A percentile compares a stretch with the other conserved stretches of the same genome.
Evolutionary conservation across 2,888 invertebrate genomes (phyloP).

Genomic region (Dynastes hyllus): DNA sequence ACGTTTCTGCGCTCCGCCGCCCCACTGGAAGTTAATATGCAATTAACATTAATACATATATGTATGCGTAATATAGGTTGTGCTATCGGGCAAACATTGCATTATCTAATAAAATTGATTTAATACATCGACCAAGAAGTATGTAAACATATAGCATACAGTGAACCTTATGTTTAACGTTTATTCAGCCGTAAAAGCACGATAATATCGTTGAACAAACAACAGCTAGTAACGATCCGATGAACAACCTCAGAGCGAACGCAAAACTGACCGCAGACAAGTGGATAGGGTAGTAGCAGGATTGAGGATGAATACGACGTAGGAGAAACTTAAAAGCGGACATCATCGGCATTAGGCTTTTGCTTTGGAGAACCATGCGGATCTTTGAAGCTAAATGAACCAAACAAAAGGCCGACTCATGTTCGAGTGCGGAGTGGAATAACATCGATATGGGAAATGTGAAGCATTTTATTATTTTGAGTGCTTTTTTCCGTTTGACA

Average conservation of each 20-base stretch:
- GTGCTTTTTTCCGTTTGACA: slow-evolving; percentile 31
- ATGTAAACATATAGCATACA: slow-evolving; percentile 24
- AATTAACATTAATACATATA: neutral
- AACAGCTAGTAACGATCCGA: slow-evolving; percentile 50
- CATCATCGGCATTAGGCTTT: slow-evolving; percentile 40
- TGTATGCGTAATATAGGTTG: neutral
- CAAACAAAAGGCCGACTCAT: slow-evolving; percentile 38
- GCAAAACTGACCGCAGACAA: slow-evolving; percentile 54
- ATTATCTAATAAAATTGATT: slow-evolving; percentile 51
- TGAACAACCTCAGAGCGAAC: slow-evolving; percentile 57
- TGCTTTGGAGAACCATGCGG: slow-evolving; percentile 27
- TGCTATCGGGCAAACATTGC: neutral
- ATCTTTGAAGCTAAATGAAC: slow-evolving; percentile 39
- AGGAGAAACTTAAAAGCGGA: slow-evolving; percentile 52
- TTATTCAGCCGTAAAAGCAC: slow-evolving; percentile 52
- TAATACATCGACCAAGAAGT: slow-evolving; percentile 38
- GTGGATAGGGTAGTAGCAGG: slow-evolving; percentile 23
- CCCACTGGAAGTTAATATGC: too few species aligned
- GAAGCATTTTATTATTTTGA: slow-evolving; percentile 41
- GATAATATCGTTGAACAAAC: slow-evolving; percentile 53
- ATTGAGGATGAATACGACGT: slow-evolving; percentile 27
- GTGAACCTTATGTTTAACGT: slow-evolving; percentile 50
- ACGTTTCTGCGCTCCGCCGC: too few species aligned
- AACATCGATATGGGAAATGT: slow-evolving; percentile 33
- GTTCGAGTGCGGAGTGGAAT: slow-evolving; percentile 32